Percentiles rank a stretch among this genome's conserved stretches.
These are phyloP conservation scores for Colistium nudipinnis DNA, from an alignment of 2,113 vertebrate genomes.

Conservation along the genomic window DNA sequence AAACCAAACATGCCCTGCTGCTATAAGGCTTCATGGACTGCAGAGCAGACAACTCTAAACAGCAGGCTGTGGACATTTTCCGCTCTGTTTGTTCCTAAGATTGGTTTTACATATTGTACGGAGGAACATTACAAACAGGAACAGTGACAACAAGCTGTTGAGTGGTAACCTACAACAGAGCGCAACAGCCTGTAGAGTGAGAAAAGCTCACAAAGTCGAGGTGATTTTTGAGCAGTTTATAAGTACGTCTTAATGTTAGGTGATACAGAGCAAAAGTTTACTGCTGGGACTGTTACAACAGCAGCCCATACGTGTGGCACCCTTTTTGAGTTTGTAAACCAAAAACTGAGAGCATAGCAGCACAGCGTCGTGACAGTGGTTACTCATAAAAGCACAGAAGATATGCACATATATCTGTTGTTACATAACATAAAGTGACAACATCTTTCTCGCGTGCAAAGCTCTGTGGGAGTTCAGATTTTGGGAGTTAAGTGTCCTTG, in stretches of 20 bases:
- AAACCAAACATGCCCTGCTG: not conserved
- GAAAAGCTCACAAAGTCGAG: not conserved
- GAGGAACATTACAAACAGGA: not conserved
- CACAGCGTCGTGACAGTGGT: too few species aligned
- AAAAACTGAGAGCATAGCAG: too few species aligned
- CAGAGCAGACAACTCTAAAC: not conserved
- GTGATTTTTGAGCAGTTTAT: not conserved
- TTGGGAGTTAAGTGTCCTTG: slow-evolving; percentile 7
- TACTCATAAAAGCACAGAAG: too few species aligned
- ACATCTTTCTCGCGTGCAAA: not conserved
- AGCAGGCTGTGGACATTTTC: not conserved
- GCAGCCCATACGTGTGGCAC: too few species aligned
- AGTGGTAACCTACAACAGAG: not conserved
- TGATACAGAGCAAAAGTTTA: too few species aligned
- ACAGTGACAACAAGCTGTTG: not conserved
- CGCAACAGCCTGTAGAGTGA: not conserved
- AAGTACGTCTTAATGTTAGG: not conserved
- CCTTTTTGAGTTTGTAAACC: too few species aligned
- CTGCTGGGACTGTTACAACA: too few species aligned
- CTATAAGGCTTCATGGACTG: not conserved
- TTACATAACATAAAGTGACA: not conserved
- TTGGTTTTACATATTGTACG: not conserved
- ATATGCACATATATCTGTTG: too few species aligned
- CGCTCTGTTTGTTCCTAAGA: not conserved
- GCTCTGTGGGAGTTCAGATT: not conserved